A percentile compares a stretch with the other conserved stretches of the same genome.
phyloP scores from a whole-genome alignment of 2,797 vertebrate species.

The Babyrousa celebensis region DNA sequence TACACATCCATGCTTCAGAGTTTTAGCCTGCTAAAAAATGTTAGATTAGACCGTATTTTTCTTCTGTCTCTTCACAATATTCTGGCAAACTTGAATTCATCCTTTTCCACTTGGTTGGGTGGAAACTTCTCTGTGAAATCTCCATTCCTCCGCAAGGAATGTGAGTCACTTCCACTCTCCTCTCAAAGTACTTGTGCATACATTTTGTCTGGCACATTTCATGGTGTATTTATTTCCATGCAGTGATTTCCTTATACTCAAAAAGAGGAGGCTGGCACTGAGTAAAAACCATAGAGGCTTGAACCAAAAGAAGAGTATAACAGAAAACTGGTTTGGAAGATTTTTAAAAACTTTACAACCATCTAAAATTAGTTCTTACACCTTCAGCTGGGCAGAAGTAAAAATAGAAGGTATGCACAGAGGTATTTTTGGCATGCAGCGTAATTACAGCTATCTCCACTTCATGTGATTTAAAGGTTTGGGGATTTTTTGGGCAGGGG shows the following conservation, averaged over 20 bases:
- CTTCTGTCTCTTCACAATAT: not conserved
- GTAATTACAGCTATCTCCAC: not conserved
- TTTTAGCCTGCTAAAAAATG: not conserved
- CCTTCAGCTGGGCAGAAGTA: constrained; percentile 30
- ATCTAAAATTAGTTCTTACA: constrained; percentile 41
- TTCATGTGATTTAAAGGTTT: not conserved
- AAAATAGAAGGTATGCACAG: constrained; percentile 17
- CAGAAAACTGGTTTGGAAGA: not conserved
- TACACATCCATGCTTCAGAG: not conserved
- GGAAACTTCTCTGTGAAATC: constrained; percentile 27
- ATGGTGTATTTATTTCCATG: not conserved
- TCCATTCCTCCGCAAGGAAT: not conserved
- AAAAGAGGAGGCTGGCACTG: not conserved
- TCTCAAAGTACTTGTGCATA: not conserved
- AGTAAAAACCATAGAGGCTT: not conserved
- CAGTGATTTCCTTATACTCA: not conserved
- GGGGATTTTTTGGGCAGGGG: not conserved
- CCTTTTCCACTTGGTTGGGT: not conserved
- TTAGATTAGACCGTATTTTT: not conserved
- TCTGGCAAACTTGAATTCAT: not conserved
- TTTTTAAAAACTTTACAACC: not conserved
- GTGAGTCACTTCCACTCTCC: not conserved
- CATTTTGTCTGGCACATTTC: not conserved
- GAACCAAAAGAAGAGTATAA: not conserved
- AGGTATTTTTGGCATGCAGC: constrained; percentile 27